phyloP scores from a whole-genome alignment of 2,113 vertebrate genomes.

The Bambusicola thoracicus region DNA sequence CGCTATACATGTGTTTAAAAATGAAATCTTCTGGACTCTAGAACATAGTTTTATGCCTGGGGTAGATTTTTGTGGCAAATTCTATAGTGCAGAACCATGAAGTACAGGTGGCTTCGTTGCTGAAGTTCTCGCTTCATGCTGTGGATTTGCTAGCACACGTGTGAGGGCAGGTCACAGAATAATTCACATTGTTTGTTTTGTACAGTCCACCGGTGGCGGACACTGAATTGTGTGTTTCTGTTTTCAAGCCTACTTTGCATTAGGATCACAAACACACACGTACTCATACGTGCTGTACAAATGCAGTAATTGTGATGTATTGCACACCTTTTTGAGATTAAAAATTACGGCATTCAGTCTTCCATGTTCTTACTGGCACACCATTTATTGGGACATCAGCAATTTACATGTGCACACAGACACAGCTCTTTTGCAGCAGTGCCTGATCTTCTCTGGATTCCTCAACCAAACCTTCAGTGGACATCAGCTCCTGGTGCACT shows the following conservation, averaged over 20 bases:
- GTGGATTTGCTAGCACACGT: background rate
- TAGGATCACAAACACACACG: background rate
- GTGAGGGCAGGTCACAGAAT: background rate
- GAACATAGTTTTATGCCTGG: background rate
- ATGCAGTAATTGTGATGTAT: background rate
- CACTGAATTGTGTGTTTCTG: background rate
- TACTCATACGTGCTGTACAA: fast-evolving
- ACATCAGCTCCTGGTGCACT: background rate
- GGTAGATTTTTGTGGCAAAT: background rate
- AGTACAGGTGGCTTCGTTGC: fast-evolving
- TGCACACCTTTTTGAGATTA: background rate
- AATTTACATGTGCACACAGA: background rate
- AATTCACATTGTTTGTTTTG: background rate
- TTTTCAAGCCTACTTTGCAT: background rate
- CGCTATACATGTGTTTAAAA: background rate
- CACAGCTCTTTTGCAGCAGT: background rate
- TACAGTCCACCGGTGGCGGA: background rate
- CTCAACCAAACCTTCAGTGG: background rate
- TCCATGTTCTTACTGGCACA: fast-evolving
- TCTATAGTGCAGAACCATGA: background rate
- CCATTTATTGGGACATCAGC: background rate
- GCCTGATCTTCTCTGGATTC: background rate
- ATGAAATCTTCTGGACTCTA: background rate
- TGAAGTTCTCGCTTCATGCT: background rate
- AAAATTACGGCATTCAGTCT: background rate